A percentile compares a stretch with the other conserved stretches of the same genome.
Evolutionary conservation across 2,113 vertebrate genomes (phyloP).

Genomic region (Craseonycteris thonglongyai): DNA sequence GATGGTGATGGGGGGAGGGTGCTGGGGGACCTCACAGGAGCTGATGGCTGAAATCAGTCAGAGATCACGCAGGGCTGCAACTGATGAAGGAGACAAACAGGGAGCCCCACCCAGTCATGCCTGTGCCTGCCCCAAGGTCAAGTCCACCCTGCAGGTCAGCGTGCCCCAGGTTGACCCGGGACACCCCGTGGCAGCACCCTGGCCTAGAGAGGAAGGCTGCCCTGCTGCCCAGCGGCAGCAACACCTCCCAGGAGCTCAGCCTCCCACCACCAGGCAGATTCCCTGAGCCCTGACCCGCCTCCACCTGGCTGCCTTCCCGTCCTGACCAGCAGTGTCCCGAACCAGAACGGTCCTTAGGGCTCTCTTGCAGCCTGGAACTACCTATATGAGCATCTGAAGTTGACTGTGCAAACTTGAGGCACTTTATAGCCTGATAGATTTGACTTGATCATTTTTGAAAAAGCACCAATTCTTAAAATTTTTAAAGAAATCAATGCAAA

Average conservation of each 20-base stretch:
- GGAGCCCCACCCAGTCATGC: neutral
- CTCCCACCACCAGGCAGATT: neutral
- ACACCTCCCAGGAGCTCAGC: neutral
- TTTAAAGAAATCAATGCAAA: neutral
- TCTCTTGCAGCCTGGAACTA: neutral
- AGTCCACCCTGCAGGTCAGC: conserved; percentile 30
- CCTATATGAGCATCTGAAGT: neutral
- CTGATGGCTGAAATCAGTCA: neutral
- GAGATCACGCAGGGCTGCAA: neutral
- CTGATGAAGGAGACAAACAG: neutral
- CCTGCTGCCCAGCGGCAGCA: neutral
- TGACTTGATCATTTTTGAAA: neutral
- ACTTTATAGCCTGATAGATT: neutral
- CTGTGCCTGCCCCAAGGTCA: conserved; percentile 12
- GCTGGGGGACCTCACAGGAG: neutral
- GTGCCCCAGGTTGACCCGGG: neutral
- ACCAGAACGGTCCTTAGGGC: neutral
- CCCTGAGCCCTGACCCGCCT: neutral
- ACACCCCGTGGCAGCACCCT: neutral
- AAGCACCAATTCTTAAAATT: neutral
- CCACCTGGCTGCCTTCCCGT: neutral
- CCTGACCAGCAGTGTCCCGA: neutral
- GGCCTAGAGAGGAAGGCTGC: neutral
- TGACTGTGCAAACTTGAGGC: neutral
- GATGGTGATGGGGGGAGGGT: too few relatives aligned